Base-by-base conservation (phyloP, 1,140 invertebrate genomes). In the Pogonognathellus flavescens region DNA sequence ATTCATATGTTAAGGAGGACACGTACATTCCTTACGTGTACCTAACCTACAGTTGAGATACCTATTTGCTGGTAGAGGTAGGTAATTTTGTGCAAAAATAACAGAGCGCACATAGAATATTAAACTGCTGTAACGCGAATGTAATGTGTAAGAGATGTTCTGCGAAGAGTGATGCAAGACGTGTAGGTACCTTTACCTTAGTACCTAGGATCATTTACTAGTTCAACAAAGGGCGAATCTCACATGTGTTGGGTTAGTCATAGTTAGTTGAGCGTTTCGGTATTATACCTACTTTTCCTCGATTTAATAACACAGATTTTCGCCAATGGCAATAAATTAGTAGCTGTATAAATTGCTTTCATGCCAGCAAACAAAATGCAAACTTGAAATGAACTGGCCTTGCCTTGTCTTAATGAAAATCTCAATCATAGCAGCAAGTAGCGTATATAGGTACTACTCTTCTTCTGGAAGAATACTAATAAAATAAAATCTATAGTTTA, bases 341-440 rank as follows among this genome's bases (percentile, higher is more conserved):
- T 76, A 41, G 25, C 8, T 76, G 41, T 16, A 76, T 76, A 31
- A 76, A 76, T 31, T 50, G 7, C 70, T 5, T 76, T 76, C 31
- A 25, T 25, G 31, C 70, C 16, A 76, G 41, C 31, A 6, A 50
- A 76, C 5, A 2, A 14, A 50, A 76, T 49, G 62, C 22, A 31
- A 66, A 66, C 10, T 66, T 66, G 62, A 66, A 66, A 41, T 41
- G 31, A 41, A 66, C 62, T 49, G 70, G 31, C 70, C 31, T 76
- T 50, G 70, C 70, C 31, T 76, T 76, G 70, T 76, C 70, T 76
- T 76, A 76, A 76, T 76, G 70, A 76, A 76, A 76, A 76, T 76
- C 70, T 76, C 70, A 76, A 76, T 31, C 25, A 41, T 76, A 49
- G 14, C 70, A 20, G n/a, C n/a, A n/a, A n/a, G n/a, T 70, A 41